Evolutionary conservation across 2,888 invertebrate genomes (phyloP).

Genomic region (Chymomyza caudatula): DNA sequence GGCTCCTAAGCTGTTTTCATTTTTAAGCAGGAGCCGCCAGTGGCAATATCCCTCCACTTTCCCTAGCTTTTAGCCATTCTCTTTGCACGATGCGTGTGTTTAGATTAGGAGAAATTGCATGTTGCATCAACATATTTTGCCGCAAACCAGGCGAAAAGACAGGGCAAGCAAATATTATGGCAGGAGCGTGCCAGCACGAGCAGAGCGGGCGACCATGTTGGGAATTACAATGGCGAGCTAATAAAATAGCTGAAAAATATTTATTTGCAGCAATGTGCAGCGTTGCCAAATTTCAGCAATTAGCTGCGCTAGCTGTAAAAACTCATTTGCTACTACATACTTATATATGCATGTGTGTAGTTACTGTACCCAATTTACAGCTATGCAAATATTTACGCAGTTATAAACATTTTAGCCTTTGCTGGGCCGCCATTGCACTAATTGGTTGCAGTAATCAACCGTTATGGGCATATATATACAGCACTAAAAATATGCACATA

Average conservation of each 20-base stretch:
- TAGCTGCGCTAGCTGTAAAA: neutral
- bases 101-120: conserved; percentile 69
- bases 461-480: conserved; percentile 11
- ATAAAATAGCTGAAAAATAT: conserved; percentile 22
- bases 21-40: conserved; percentile 38
- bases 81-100: conserved; percentile 46
- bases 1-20: conserved; percentile 48
- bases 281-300: conserved; percentile 24
- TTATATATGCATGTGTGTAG: neutral
- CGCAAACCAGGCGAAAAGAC: conserved; percentile 13
- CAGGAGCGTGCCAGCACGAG: neutral
- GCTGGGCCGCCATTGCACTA: conserved; percentile 10
- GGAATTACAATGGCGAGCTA: neutral
- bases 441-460: conserved; percentile 30
- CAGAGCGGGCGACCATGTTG: neutral
- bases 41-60: neutral
- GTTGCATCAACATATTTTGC: conserved; percentile 69
- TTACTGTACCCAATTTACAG: neutral
- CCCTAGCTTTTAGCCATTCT: conserved; percentile 20
- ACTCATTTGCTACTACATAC: neutral
- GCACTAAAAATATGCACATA: conserved; percentile 21
- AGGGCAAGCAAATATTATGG: conserved; percentile 31
- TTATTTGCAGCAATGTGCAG: conserved; percentile 2
- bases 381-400: conserved; percentile 36
- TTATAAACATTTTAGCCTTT: conserved; percentile 5